Conservation (phyloP, 1,140 invertebrate genomes). For the Polypedilum vanderplanki region DNA sequence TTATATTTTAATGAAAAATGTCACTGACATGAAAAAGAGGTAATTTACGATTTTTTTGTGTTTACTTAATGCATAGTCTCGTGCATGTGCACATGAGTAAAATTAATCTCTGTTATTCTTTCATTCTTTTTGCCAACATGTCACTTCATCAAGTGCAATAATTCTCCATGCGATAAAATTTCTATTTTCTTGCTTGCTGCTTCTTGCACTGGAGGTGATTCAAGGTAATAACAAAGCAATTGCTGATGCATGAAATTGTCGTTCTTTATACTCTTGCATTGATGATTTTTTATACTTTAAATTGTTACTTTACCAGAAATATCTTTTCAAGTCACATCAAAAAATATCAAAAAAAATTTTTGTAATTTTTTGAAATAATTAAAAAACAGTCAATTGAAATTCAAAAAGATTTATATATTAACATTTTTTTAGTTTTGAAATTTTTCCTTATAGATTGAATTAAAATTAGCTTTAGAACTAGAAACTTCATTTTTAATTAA, state of each 20-base stretch:
- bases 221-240: background rate
- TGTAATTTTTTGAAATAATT: too few relatives aligned
- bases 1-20: background rate
- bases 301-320: too few relatives aligned
- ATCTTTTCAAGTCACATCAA: too few relatives aligned
- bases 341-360: too few relatives aligned
- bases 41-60: constrained; percentile 19
- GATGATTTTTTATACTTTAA: background rate
- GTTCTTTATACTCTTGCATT: background rate
- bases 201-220: background rate
- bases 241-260: constrained; percentile 3
- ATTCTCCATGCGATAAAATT: constrained; percentile 2
- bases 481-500: too few relatives aligned
- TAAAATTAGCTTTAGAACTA: too few relatives aligned
- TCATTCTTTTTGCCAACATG: background rate
- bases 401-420: too few relatives aligned
- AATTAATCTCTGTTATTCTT: background rate
- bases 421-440: too few relatives aligned
- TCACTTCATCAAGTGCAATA: constrained; percentile 2
- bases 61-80: background rate
- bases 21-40: constrained; percentile 3
- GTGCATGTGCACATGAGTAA: too few relatives aligned
- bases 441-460: too few relatives aligned
- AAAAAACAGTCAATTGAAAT: too few relatives aligned
- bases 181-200: background rate